Percentiles rank a stretch among this genome's conserved stretches.
Conservation (phyloP, 2,113 vertebrate genomes). For the Eublepharis macularius region DNA sequence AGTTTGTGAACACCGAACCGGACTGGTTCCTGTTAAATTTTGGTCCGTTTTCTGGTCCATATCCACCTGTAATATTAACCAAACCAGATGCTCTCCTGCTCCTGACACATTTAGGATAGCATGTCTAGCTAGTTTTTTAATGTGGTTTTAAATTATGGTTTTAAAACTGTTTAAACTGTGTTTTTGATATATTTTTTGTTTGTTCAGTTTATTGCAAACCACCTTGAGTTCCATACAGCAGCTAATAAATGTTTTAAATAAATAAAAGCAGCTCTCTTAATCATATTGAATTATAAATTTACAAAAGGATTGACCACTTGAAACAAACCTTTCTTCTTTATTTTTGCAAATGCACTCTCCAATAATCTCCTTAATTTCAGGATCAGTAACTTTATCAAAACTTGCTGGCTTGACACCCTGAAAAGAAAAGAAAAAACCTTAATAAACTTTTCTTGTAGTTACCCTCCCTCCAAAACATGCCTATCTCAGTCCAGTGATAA, state of each 20-base stretch:
- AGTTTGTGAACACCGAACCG: too few species aligned
- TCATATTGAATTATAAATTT: background rate
- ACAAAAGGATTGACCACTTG: background rate
- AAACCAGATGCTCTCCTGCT: background rate
- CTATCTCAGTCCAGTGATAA: background rate
- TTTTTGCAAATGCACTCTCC: constrained; percentile 97
- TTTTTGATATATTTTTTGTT: too few species aligned
- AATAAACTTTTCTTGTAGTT: background rate
- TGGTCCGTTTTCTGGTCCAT: too few species aligned
- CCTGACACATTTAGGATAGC: background rate
- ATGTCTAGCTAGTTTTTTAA: too few species aligned
- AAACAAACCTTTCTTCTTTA: constrained; percentile 93
- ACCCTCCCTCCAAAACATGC: background rate
- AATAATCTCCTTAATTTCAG: constrained; percentile 98
- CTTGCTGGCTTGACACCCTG: constrained; percentile 98
- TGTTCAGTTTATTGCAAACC: too few species aligned
- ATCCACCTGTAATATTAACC: background rate
- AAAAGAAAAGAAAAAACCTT: background rate
- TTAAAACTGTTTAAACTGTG: too few species aligned
- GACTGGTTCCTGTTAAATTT: too few species aligned
- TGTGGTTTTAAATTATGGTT: too few species aligned
- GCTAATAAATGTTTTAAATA: too few species aligned
- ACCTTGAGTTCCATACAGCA: too few species aligned
- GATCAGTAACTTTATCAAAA: constrained; percentile 92
- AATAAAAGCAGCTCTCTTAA: too few species aligned